phyloP scores from a whole-genome alignment of 2,888 invertebrate genomes.

The Dolomedes plantarius region DNA sequence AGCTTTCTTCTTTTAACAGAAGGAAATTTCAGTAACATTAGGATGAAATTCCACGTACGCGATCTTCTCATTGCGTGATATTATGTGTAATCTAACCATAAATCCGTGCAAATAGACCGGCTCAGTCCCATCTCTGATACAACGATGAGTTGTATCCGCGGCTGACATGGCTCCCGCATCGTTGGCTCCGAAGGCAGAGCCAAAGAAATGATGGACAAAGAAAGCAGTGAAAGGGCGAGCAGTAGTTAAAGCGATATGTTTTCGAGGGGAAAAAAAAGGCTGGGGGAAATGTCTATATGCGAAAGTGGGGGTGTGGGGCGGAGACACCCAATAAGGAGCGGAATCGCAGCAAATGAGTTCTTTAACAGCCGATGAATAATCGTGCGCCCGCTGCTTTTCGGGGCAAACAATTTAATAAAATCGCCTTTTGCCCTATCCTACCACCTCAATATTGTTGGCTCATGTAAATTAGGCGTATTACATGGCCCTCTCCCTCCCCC shows the following conservation, averaged over 20 bases:
- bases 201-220: slow-evolving; percentile 9
- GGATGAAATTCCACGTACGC: no score
- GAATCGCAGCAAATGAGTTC: slow-evolving; percentile 59
- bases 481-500: slow-evolving; percentile 49
- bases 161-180: background rate
- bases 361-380: slow-evolving; percentile 71
- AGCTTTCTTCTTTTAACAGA: no score
- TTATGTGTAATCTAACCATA: no score
- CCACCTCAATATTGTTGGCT: slow-evolving; percentile 72
- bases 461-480: slow-evolving; percentile 72
- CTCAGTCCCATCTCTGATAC: background rate
- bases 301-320: slow-evolving; percentile 1
- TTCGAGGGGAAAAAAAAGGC: slow-evolving; percentile 1
- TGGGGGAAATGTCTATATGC: background rate
- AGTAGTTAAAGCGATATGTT: slow-evolving; percentile 6
- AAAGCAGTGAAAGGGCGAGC: slow-evolving; percentile 1
- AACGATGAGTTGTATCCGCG: background rate
- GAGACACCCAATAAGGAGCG: slow-evolving; percentile 26
- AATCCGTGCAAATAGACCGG: no score
- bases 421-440: slow-evolving; percentile 72
- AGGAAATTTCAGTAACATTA: no score
- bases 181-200: background rate
- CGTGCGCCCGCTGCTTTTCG: slow-evolving; percentile 52
- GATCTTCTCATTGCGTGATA: no score
- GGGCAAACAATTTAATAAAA: slow-evolving; percentile 72